These are phyloP conservation scores for Lasioglossum oenotherae DNA, from an alignment of 2,888 invertebrate species.

Conservation along the genomic window DNA sequence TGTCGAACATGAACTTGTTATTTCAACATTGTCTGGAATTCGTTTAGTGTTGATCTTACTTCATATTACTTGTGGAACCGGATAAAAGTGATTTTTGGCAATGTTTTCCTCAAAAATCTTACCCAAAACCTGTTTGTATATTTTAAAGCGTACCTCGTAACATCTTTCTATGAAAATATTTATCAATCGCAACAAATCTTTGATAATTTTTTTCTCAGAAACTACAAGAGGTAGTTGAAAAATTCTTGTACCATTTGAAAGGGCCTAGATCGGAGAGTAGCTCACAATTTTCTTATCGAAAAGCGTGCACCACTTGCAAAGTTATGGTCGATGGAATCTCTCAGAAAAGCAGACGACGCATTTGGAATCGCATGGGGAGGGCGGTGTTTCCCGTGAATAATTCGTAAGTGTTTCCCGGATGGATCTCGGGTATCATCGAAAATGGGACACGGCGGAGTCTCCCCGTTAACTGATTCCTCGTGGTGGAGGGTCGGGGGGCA, in stretches of 20 bases:
- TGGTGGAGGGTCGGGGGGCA: neutral
- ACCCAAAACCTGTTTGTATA: too few species aligned
- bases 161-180: too few species aligned
- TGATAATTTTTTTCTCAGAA: neutral
- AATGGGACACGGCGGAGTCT: neutral
- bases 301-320: neutral
- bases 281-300: neutral
- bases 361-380: neutral
- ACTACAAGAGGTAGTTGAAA: neutral
- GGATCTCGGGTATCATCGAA: neutral
- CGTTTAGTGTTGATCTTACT: too few species aligned
- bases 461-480: neutral
- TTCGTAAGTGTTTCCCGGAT: neutral
- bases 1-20: too few species aligned
- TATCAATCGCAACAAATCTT: neutral
- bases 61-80: too few species aligned
- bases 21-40: too few species aligned
- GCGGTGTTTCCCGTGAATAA: neutral
- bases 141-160: too few species aligned
- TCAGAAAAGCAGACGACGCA: neutral
- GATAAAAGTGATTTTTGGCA: too few species aligned
- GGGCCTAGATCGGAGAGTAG: too few species aligned
- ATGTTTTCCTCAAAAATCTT: too few species aligned
- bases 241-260: neutral
- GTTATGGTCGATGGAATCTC: neutral